phyloP scores from a whole-genome alignment of 2,888 invertebrate genomes.

The Plebejus argus region DNA sequence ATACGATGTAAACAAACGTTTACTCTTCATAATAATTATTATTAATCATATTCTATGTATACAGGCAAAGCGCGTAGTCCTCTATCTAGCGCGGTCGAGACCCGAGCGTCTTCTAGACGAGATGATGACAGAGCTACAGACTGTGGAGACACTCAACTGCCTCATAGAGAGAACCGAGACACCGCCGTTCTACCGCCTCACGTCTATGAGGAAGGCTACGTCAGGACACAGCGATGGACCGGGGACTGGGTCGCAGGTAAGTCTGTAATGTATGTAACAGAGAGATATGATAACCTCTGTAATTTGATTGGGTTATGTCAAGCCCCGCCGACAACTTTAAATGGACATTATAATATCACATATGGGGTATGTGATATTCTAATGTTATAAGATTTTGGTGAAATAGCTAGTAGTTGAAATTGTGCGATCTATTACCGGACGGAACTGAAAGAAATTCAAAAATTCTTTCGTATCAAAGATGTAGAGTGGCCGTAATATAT shows the following conservation, averaged over 20 bases:
- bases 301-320: too few species aligned
- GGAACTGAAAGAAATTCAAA: too few species aligned
- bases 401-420: too few species aligned
- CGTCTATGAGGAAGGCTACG: conserved; percentile 94
- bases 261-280: too few species aligned
- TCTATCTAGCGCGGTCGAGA: conserved; percentile 95
- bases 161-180: conserved; percentile 98
- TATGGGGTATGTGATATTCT: too few species aligned
- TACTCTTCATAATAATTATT: background rate
- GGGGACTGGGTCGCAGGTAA: conserved; percentile 70
- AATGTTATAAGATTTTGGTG: too few species aligned
- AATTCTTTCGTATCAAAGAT: background rate
- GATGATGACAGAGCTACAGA: conserved; percentile 98
- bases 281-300: too few species aligned
- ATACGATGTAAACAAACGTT: too few species aligned
- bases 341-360: too few species aligned
- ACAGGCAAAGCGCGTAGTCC: conserved; percentile 96
- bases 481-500: background rate
- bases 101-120: conserved; percentile 97
- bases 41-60: background rate
- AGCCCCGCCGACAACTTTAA: too few species aligned
- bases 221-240: conserved; percentile 81
- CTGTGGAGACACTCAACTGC: conserved; percentile 97
- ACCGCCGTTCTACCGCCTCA: conserved; percentile 97
- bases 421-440: too few species aligned